These are phyloP conservation scores for Phymatocera aterrima DNA, from an alignment of 2,888 invertebrate species.

Conservation along the genomic window DNA sequence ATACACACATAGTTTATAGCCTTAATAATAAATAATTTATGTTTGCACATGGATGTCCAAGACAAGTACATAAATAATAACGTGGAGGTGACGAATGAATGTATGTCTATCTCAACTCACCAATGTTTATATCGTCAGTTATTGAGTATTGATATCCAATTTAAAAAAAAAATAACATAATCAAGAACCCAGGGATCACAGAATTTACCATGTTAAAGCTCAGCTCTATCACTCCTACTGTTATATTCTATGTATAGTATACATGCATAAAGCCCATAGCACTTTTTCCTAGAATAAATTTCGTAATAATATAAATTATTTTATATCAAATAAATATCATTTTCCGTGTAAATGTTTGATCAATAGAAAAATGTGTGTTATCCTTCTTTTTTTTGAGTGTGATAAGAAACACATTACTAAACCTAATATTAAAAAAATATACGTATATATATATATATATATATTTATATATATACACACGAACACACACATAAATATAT, in stretches of 20 bases:
- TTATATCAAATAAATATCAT: constrained; percentile 30
- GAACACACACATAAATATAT: too few species aligned
- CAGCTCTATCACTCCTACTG: constrained; percentile 24
- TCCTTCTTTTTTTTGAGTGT: constrained; percentile 1
- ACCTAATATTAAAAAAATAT: constrained; percentile 14
- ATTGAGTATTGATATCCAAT: constrained; percentile 3
- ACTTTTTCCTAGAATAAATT: constrained; percentile 25
- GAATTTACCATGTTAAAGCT: constrained; percentile 39
- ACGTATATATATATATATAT: neutral
- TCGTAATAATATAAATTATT: constrained; percentile 35
- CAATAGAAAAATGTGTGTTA: constrained; percentile 14
- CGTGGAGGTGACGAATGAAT: neutral
- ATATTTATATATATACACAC: too few species aligned
- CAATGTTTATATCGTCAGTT: neutral
- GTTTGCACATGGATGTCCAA: constrained; percentile 12
- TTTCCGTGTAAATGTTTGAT: constrained; percentile 13
- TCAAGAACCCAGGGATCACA: constrained; percentile 31
- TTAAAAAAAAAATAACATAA: neutral
- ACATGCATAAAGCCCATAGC: constrained; percentile 16
- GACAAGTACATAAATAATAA: constrained; percentile 24
- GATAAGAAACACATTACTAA: constrained; percentile 29
- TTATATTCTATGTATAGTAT: constrained; percentile 28
- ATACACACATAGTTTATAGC: constrained; percentile 50
- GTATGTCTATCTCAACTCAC: neutral
- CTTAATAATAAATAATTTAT: constrained; percentile 49